Base-by-base conservation (phyloP, 2,113 vertebrate genomes). In the Vanacampus margaritifer region DNA sequence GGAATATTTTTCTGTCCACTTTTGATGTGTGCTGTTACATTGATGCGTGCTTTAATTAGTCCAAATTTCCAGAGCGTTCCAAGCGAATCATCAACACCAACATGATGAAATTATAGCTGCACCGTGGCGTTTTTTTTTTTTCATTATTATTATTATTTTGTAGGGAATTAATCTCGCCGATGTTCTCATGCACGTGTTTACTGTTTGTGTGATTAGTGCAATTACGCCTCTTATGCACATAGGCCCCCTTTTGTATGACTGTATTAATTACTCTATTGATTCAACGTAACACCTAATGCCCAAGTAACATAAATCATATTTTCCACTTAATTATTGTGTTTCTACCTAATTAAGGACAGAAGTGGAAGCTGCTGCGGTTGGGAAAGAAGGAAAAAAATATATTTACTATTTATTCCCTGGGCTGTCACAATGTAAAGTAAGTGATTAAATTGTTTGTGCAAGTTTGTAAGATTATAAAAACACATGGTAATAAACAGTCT, bases 261-360 rank as follows among this genome's bases (percentile, higher is more conserved):
- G 71, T 79, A 79, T 83, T 86, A 85, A 87, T 88, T 86, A 85
- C 68, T 73, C 45, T 79, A 88, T 88, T 86, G 87, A 87, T 86
- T 87, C 69, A 84, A 76, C 73, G 81, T 79, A 86, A 79, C 82
- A 84, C 81, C 81, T 79, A 87, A 87, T 82, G 79, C 82, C 73
- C 76, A 80, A 84, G 83, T 84, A 85, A 54, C 82, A 88, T 86
- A 84, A 88, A 89, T 87, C 86, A 86, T 64, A 80, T 82, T 84
- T 87, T 71, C 53, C 66, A 56, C 71, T 65, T 88, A 85, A 84
- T 83, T 88, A 81, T 84, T 41, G 76, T 67, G 73, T 80, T 83
- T 86, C 82, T 17, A 85, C 79, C 84, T 86, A 83, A 86, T 87
- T 88, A 86, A 71, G 71, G 59, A 9, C 65, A 45, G 48, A 76